A percentile compares a stretch with the other conserved stretches of the same genome.
phyloP scores from a whole-genome alignment of 92 coral and sea anemone genomes.

The Palythoa heliodiscus region DNA sequence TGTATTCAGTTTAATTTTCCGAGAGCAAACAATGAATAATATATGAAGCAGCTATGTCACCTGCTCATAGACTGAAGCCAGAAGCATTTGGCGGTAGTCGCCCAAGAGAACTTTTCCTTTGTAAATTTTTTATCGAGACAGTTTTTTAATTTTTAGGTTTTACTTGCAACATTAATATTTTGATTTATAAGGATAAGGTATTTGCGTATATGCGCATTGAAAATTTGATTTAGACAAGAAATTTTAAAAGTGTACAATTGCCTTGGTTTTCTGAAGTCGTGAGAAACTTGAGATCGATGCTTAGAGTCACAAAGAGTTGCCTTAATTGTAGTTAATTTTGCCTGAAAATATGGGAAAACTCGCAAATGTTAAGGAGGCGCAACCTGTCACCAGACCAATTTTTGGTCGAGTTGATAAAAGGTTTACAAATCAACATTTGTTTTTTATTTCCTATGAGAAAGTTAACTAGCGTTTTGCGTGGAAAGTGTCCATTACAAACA shows the following conservation, averaged over 20 bases:
- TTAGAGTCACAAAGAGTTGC: not conserved
- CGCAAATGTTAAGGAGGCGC: conserved; percentile 8
- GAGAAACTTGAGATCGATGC: not conserved
- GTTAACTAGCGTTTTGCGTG: conserved; percentile 43
- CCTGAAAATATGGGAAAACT: conserved; percentile 28
- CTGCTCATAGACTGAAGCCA: conserved; percentile 34
- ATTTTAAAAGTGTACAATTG: conserved; percentile 4
- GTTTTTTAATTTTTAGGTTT: not conserved
- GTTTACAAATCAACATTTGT: conserved; percentile 19
- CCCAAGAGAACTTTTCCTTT: not conserved
- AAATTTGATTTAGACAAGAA: not conserved
- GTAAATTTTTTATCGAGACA: not conserved
- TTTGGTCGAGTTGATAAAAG: conserved; percentile 5
- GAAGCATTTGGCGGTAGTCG: not conserved
- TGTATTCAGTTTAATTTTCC: conserved; percentile 36
- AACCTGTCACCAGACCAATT: conserved; percentile 17
- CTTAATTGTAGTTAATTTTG: conserved; percentile 21
- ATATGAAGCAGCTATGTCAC: not conserved
- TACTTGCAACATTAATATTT: not conserved
- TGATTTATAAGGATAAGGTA: not conserved
- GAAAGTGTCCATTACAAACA: conserved; percentile 36
- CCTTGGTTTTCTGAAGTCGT: not conserved
- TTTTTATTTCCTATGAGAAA: conserved; percentile 34
- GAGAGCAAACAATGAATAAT: conserved; percentile 38
- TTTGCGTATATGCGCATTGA: not conserved